These are phyloP conservation scores for Xiphydria camelus DNA, from an alignment of 2,888 invertebrate species.

Conservation along the genomic window DNA sequence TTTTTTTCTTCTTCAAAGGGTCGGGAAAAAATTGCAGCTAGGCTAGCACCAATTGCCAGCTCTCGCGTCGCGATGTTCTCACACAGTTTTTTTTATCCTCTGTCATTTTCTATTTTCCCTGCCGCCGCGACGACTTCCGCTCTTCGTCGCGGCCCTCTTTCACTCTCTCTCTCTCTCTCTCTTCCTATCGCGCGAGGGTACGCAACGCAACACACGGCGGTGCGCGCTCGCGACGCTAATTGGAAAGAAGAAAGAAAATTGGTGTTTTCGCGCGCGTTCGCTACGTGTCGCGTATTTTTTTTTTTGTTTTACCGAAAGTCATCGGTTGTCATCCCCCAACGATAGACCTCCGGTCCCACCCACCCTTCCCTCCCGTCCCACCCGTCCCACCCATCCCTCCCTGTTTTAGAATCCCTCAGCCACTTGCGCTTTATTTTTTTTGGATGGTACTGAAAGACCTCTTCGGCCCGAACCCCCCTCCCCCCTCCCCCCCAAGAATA, in stretches of 20 bases:
- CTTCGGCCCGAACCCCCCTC: not conserved
- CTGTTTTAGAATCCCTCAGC: conserved; percentile 22
- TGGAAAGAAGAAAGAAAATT: not conserved
- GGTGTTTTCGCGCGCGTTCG: not conserved
- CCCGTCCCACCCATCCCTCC: conserved; percentile 31
- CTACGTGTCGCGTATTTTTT: conserved; percentile 11
- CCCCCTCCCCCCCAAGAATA: not conserved
- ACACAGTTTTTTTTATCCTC: too few species aligned
- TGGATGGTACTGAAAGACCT: too few species aligned
- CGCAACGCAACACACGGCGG: not conserved
- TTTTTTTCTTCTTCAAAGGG: too few species aligned
- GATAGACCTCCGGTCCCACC: conserved; percentile 30
- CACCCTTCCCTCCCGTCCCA: conserved; percentile 43
- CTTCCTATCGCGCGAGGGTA: not conserved
- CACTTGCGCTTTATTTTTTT: conserved; percentile 10
- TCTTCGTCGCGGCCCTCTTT: not conserved
- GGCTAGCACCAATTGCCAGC: not conserved
- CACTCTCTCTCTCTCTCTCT: not conserved
- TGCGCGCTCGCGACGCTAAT: not conserved
- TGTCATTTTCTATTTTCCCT: too few species aligned
- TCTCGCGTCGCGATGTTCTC: not conserved
- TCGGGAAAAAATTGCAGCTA: too few species aligned
- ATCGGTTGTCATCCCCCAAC: conserved; percentile 38
- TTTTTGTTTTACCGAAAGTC: conserved; percentile 29
- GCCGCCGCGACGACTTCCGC: too few species aligned